A percentile compares a stretch with the other conserved stretches of the same genome.
Evolutionary conservation across 2,113 vertebrate species (phyloP).

Genomic region (Gambusia holbrooki): DNA sequence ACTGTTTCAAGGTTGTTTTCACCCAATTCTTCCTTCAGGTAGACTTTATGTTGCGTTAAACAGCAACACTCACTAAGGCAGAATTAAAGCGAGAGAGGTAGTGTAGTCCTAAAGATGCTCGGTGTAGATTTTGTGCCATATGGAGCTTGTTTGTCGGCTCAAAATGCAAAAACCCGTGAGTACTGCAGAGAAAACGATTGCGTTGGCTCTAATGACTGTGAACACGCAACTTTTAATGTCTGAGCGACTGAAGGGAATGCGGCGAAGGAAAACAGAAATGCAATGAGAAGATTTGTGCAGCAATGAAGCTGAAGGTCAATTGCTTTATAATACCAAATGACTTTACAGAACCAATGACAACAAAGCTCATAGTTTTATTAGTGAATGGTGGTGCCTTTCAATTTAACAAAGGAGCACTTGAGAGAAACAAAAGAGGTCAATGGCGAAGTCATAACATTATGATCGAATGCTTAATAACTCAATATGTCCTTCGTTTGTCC

Average conservation of each 20-base stretch:
- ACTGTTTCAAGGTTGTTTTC: constrained; percentile 59
- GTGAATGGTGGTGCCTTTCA: background rate
- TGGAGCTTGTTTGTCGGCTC: background rate
- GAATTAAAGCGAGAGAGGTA: constrained; percentile 12
- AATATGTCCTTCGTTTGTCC: background rate
- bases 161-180: background rate
- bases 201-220: background rate
- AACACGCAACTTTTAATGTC: constrained; percentile 19
- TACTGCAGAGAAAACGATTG: background rate
- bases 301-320: constrained; percentile 64
- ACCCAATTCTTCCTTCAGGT: constrained; percentile 37
- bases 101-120: constrained; percentile 1
- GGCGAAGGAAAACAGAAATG: constrained; percentile 24
- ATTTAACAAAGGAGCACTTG: constrained; percentile 5
- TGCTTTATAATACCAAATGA: constrained; percentile 34
- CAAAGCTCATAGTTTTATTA: constrained; percentile 32
- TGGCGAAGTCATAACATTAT: background rate
- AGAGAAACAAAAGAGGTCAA: constrained; percentile 3
- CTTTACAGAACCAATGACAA: constrained; percentile 44
- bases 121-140: background rate
- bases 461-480: background rate
- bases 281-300: constrained; percentile 42
- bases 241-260: constrained; percentile 4
- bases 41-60: constrained; percentile 43
- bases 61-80: constrained; percentile 1